Evolutionary conservation across 2,888 invertebrate genomes (phyloP), one percentile per base, ranked within the genome.

Genomic region (Aricia artaxerxes): DNA sequence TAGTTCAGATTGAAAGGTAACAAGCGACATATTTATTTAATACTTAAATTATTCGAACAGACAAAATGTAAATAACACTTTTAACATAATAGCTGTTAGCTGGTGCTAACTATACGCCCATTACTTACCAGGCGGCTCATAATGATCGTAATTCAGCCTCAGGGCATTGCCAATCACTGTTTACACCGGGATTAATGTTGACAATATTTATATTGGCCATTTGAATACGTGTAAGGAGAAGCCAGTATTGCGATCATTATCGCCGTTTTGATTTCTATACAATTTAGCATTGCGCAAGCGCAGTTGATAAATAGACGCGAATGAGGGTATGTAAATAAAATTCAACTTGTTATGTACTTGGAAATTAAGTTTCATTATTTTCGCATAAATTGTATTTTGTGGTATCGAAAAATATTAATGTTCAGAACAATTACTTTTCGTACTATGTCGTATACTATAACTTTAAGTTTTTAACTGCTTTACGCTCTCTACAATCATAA

Each of bases 201-300:
- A 73, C 73, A 73, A 73, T 73, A 73, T 73, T 73, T 44, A 73
- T 44, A 73, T 73, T 40, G 11, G 1, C 7, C 16, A 73, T 73
- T 73, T 73, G 73, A 73, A 73, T 73, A 73, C 73, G 73, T 73
- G 73, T 73, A 73, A 73, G 73, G 73, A 73, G 44, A 73, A 24
- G 40, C 73, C 7, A 73, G 73, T 73, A n/a, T 44, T 44, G 73
- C 6, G 73, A 73, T 73, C 44, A 44, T 73, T 73, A 73, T 73
- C 73, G 40, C 40, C 16, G 44, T 44, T 44, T 44, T 73, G 73
- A 73, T 73, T 73, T 44, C 44, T 73, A 73, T 44, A 73, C 73
- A 44, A 44, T 38, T 40, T 40, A 1, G 73, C 40, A 64, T 64
- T 64, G 69, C 31, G 64, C 64, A 31, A 31, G 64, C 73, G 73